These are phyloP conservation scores for Cygnus buccinator DNA, from an alignment of 2,113 vertebrate genomes.

Conservation along the genomic window DNA sequence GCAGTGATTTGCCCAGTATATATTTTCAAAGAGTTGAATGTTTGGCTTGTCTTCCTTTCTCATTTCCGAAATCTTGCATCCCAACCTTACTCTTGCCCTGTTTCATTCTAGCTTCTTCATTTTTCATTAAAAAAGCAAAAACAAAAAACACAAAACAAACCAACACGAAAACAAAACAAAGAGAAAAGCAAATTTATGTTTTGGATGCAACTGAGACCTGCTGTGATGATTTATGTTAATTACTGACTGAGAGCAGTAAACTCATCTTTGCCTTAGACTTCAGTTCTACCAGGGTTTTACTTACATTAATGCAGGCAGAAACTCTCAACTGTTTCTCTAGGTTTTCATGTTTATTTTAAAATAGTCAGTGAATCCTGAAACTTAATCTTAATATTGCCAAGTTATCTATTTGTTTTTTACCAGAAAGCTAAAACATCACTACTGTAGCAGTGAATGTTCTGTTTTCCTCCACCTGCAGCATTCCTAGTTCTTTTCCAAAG, in stretches of 20 bases:
- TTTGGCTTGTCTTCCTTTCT: neutral
- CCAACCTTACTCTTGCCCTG: neutral
- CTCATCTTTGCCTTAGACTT: neutral
- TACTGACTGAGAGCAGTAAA: neutral
- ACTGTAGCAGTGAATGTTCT: neutral
- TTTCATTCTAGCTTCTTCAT: neutral
- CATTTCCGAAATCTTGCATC: neutral
- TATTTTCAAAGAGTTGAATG: neutral
- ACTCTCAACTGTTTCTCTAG: neutral
- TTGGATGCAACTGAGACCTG: neutral
- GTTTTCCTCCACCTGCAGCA: neutral
- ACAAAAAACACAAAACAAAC: neutral
- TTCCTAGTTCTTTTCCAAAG: neutral
- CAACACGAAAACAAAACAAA: neutral
- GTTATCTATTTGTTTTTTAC: neutral
- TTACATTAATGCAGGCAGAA: neutral
- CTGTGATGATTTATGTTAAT: neutral
- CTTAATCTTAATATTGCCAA: neutral
- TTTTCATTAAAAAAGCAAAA: neutral
- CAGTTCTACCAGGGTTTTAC: neutral
- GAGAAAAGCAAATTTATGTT: neutral
- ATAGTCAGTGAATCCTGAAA: neutral
- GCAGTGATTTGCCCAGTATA: neutral
- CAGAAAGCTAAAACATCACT: neutral
- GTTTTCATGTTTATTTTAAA: neutral